Evolutionary conservation across 1,140 invertebrate genomes (phyloP), one percentile per base, ranked within the genome.

Genomic region (Cotesia chilonis): DNA sequence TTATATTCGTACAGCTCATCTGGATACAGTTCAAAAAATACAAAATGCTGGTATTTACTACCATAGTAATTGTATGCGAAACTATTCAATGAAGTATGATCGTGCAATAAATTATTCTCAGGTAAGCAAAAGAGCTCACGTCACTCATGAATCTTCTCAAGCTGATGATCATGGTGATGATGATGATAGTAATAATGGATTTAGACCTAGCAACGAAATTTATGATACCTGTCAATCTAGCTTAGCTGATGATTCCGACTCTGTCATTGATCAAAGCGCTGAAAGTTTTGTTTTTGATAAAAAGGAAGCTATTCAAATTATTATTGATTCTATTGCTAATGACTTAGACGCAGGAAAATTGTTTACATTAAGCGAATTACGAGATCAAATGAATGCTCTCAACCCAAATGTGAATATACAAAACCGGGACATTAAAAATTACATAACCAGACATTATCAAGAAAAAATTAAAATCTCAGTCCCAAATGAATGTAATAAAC

Each of bases 41-140:
- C 38, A 9, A 10, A 55, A 36, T 1, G 55, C 68, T 9, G 36
- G 59, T 41, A 28, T 70, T 20, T 70, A 41, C 12, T 70, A 47
- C 20, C 68, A 60, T 38, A 20, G 55, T 41, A 60, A 70, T 47
- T 70, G 52, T 14, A 59, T 70, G 37, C 55, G 68, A 9, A 37
- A 28, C n/a, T 70, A 70, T 60, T 10, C 14, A 3, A 14, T n/a
- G 1, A 47, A 57, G 12, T 47, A 66, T 66, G 63, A 47, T 47
- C 38, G 63, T 38, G 4, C 6, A 14, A 14, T 4, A 47, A 47
- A n/a, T 51, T 12, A 41, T 47, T 20, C 4, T 14, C 4, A 38
- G 41, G 17, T 47, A 14, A 47, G 51, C 35, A 36, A 9, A 37
- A 37, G 10, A 36, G 10, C 35, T 37, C 9, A 36, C 7, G 36